Conservation (phyloP, 2,888 invertebrate species). For the Liopterus haemorrhoidalis region DNA sequence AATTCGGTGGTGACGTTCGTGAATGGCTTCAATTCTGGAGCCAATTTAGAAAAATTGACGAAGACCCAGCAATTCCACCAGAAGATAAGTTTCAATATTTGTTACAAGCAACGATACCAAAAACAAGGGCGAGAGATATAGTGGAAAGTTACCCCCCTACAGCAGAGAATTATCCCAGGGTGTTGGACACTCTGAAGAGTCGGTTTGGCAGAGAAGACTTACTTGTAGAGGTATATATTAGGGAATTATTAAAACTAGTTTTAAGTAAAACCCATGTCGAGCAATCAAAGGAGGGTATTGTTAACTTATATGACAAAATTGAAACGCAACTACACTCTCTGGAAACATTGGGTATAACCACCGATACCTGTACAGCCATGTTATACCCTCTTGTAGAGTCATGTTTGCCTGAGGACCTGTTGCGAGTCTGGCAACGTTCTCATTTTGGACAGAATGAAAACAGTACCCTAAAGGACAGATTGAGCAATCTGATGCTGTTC, state of each 20-base stretch:
- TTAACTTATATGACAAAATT: slow-evolving; percentile 32
- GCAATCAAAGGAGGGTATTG: slow-evolving; percentile 21
- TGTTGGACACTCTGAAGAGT: slow-evolving; percentile 29
- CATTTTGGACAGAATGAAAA: background rate
- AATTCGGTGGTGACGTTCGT: slow-evolving; percentile 28
- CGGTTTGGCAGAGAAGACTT: slow-evolving; percentile 36
- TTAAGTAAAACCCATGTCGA: slow-evolving; percentile 29
- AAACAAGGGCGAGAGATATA: slow-evolving; percentile 26
- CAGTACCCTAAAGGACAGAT: background rate
- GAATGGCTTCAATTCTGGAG: slow-evolving; percentile 32
- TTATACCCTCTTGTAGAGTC: slow-evolving; percentile 37
- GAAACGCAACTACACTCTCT: slow-evolving; percentile 35
- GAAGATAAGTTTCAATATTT: slow-evolving; percentile 31
- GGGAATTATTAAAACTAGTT: slow-evolving; percentile 35
- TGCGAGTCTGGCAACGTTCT: slow-evolving; percentile 33
- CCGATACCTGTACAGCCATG: slow-evolving; percentile 35
- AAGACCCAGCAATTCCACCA: slow-evolving; percentile 25
- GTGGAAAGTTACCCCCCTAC: slow-evolving; percentile 29
- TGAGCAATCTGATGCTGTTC: background rate
- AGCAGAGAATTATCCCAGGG: slow-evolving; percentile 28
- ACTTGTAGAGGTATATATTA: slow-evolving; percentile 35
- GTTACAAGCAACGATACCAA: slow-evolving; percentile 26
- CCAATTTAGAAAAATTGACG: slow-evolving; percentile 32
- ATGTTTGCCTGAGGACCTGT: slow-evolving; percentile 32
- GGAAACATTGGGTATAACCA: slow-evolving; percentile 32